These are phyloP conservation scores for Nibea albiflora DNA, from an alignment of 2,113 vertebrate genomes.

Conservation along the genomic window DNA sequence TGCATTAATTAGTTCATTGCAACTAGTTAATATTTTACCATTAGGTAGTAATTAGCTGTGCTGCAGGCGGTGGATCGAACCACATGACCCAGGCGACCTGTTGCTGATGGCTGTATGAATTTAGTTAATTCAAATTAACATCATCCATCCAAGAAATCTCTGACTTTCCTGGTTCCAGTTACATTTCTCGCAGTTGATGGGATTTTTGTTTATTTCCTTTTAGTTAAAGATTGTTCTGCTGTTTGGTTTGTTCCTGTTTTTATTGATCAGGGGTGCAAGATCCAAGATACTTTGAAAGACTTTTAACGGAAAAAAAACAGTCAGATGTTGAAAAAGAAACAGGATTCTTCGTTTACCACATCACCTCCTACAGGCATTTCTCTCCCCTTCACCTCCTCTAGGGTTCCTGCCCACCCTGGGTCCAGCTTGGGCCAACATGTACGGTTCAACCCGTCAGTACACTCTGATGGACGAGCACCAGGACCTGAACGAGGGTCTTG, in stretches of 20 bases:
- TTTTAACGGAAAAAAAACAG: too few species aligned
- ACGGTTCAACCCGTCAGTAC: conserved; percentile 96
- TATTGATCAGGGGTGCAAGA: too few species aligned
- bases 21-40: conserved; percentile 22
- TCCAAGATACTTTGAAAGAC: background rate
- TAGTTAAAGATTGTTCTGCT: too few species aligned
- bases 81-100: conserved; percentile 29
- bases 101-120: conserved; percentile 23
- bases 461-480: conserved; percentile 97
- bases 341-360: too few species aligned
- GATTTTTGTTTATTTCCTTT: too few species aligned
- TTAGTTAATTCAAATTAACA: conserved; percentile 8
- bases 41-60: conserved; percentile 42
- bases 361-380: background rate
- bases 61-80: conserved; percentile 1
- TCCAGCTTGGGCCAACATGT: conserved; percentile 98
- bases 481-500: conserved; percentile 96
- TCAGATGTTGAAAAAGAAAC: too few species aligned
- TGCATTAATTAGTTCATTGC: conserved; percentile 28
- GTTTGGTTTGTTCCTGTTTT: too few species aligned
- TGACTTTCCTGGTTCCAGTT: background rate
- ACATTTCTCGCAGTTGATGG: background rate
- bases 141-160: background rate
- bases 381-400: conserved; percentile 52
- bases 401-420: conserved; percentile 96